phyloP scores from a whole-genome alignment of 2,888 invertebrate species.

The Scaeva pyrastri region DNA sequence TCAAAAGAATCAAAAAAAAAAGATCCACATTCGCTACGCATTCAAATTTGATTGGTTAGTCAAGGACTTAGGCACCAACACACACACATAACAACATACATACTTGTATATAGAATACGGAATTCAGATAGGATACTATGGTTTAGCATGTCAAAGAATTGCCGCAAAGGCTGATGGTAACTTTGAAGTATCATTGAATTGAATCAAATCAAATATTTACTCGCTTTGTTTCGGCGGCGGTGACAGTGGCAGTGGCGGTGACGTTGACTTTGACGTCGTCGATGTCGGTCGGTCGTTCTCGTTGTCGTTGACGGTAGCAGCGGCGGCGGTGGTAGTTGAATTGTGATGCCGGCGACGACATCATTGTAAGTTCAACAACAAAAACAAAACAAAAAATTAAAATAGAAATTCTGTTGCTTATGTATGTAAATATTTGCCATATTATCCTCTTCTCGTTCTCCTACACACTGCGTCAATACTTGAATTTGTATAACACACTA shows the following conservation, averaged over 20 bases:
- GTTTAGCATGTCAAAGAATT: slow-evolving; percentile 44
- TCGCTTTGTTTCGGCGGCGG: not conserved
- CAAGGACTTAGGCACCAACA: slow-evolving; percentile 39
- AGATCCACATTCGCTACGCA: not conserved
- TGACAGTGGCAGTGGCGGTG: not conserved
- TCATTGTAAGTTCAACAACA: not conserved
- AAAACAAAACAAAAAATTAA: slow-evolving; percentile 17
- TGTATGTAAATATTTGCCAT: slow-evolving; percentile 50
- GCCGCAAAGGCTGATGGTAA: slow-evolving; percentile 39
- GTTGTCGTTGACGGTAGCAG: not conserved
- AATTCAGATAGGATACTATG: slow-evolving; percentile 10
- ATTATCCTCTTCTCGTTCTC: slow-evolving; percentile 42
- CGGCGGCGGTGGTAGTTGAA: not conserved
- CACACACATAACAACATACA: not conserved
- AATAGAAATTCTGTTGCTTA: slow-evolving; percentile 49
- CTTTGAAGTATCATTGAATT: slow-evolving; percentile 52
- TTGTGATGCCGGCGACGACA: not conserved
- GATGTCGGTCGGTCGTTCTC: no score
- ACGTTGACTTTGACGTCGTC: not conserved
- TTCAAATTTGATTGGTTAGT: slow-evolving; percentile 5
- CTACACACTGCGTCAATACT: slow-evolving; percentile 23
- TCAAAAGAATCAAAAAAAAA: not conserved
- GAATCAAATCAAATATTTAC: slow-evolving; percentile 73
- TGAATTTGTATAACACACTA: slow-evolving; percentile 39
- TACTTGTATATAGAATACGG: not conserved